Evolutionary conservation across 1,140 invertebrate genomes (phyloP), one percentile per base, ranked within the genome.

Genomic region (Drosophila kanapiae): DNA sequence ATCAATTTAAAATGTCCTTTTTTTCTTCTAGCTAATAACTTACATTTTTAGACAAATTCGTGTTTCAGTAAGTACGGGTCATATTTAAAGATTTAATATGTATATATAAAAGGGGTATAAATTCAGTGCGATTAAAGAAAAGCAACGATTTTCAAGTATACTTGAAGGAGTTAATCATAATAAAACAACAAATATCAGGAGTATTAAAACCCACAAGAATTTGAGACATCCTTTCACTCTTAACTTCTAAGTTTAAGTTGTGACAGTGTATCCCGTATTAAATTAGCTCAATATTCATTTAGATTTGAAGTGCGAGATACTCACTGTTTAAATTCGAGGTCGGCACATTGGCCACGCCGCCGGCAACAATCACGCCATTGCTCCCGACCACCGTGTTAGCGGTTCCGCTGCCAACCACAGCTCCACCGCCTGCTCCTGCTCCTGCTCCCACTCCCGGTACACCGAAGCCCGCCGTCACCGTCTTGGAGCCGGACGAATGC

Each of bases 301-400:
- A 48, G 49, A 65, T 51, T 11, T 27, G 10, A 58, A 16, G 7
- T 13, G 37, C 10, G 8, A 23, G 14, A 37, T 77, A 91, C 91
- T 92, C 59, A 92, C 91, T 87, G 63, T 92, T 92, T 85, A 92
- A 88, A 84, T 87, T 84, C 81, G 91, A 85, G 72, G 77, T 91
- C 71, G 91, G 91, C 56, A 61, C 68, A 81, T 82, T 86, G 68
- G 83, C 81, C 43, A 76, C 53, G 54, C 91, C 91, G 51, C 86
- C 86, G 48, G 86, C 80, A 23, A 91, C 91, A 78, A 91, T 84
- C 53, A 88, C 68, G 51, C 91, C 91, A 63, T 80, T 91, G 80
- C 85, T 90, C 33, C 90, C 72, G 38, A 90, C 75, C 37, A 91
- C 69, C 27, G 75, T 87, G 74, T 85, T 91, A 59, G 82, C 81